A percentile compares a stretch with the other conserved stretches of the same genome.
Conservation (phyloP, 1,140 invertebrate genomes). For the Papilio helenus region DNA sequence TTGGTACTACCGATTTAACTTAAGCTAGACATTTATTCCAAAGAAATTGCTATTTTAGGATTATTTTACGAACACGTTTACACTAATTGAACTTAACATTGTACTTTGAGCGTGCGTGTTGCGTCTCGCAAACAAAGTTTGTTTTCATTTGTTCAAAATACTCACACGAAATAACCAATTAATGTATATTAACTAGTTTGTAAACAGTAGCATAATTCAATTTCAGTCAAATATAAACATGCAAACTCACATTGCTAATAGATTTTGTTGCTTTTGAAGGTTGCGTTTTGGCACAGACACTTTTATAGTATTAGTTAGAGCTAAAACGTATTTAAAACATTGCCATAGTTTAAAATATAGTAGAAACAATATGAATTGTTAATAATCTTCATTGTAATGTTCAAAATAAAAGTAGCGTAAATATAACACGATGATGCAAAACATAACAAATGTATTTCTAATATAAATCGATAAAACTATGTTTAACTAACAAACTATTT, state of each 20-base stretch:
- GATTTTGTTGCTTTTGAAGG: background rate
- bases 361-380: too few relatives aligned
- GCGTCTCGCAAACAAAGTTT: background rate
- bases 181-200: background rate
- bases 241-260: background rate
- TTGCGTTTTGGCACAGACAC: too few relatives aligned
- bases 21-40: too few relatives aligned
- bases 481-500: background rate
- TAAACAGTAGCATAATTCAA: background rate
- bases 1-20: background rate
- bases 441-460: background rate
- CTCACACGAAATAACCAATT: background rate
- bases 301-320: too few relatives aligned
- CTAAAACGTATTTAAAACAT: too few relatives aligned
- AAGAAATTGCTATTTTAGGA: background rate
- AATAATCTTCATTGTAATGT: background rate
- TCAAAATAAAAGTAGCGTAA: background rate
- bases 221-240: background rate
- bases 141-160: background rate
- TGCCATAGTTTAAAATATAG: too few relatives aligned
- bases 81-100: background rate
- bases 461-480: background rate
- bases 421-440: background rate
- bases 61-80: background rate
- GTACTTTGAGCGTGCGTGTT: background rate